Base-by-base conservation (phyloP, 2,888 invertebrate species). In the Acrobasis repandana region DNA sequence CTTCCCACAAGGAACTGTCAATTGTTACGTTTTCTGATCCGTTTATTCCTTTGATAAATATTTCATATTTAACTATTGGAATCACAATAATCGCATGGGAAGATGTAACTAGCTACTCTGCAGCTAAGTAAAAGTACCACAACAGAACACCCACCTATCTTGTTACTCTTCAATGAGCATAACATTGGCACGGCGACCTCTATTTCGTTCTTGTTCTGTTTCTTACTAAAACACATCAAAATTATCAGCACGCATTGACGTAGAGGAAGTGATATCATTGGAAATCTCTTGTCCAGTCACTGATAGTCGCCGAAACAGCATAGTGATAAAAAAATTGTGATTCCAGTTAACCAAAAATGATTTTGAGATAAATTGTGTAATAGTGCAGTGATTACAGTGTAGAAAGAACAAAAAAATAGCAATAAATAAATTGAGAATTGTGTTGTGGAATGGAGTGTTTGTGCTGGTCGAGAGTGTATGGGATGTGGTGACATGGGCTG, bases 161-260 rank as follows among this genome's bases (percentile, higher is more conserved):
- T 87, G 86, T 90, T 89, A 88, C 90, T 90, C 86, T 88, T 88
- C 83, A 90, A 83, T 90, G 90, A 90, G 79, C 91, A 91, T 88
- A 91, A 91, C 89, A 91, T 89, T 88, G 85, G 84, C 80, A 84
- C 81, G 80, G 80, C 88, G 88, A 88, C 86, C 88, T 88, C 85
- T 88, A 88, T 85, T 60, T 84, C 77, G 80, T 65, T 83, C 75
- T 81, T 70, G 75, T 67, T 80, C 71, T 72, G 75, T 79, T 84
- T 80, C 74, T 71, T 69, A 75, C 73, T 78, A 79, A 82, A 81
- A 77, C 75, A 69, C 66, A 68, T 67, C 73, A 70, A 75, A 75
- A 74, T 76, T 75, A 73, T 75, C 71, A 75, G 67, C 46, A 52
- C 43, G 51, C 46, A 33, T 46, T 15, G 18, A 47, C 46, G 43